phyloP scores from a whole-genome alignment of 2,113 vertebrate genomes.

The Hypocryptadius cinnamomeus region DNA sequence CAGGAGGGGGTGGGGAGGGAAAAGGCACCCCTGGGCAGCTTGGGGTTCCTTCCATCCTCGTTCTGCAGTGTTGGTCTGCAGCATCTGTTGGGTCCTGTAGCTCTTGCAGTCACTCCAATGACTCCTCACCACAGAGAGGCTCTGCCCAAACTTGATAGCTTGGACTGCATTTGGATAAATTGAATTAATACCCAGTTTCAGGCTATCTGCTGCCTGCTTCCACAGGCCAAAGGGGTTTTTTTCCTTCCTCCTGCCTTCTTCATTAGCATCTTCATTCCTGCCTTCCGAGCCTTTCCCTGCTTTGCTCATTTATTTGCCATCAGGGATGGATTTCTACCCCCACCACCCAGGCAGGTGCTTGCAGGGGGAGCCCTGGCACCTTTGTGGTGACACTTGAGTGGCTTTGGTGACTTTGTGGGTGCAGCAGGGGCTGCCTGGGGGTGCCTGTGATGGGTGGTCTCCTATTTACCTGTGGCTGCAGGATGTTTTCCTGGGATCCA shows the following conservation, averaged over 20 bases:
- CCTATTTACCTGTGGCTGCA: neutral
- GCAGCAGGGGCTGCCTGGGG: neutral
- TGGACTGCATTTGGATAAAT: neutral
- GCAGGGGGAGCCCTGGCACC: neutral
- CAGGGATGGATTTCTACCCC: neutral
- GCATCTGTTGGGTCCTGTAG: neutral
- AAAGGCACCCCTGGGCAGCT: neutral
- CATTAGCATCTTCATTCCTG: neutral
- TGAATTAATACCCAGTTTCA: neutral
- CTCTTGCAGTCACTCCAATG: neutral
- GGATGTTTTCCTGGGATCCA: rapidly evolving
- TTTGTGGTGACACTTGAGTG: rapidly evolving
- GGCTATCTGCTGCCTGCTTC: neutral
- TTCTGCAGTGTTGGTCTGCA: neutral
- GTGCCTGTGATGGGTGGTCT: neutral
- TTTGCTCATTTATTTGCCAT: neutral
- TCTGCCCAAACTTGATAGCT: neutral
- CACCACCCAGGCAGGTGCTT: neutral
- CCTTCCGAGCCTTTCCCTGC: neutral
- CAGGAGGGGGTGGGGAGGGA: neutral
- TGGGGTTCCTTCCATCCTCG: neutral
- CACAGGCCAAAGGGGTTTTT: neutral
- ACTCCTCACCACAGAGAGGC: neutral
- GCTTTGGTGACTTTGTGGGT: neutral
- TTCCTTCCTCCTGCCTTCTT: neutral